A percentile compares a stretch with the other conserved stretches of the same genome.
These are phyloP conservation scores for Myioborus miniatus DNA, from an alignment of 2,797 vertebrate species.

Conservation along the genomic window DNA sequence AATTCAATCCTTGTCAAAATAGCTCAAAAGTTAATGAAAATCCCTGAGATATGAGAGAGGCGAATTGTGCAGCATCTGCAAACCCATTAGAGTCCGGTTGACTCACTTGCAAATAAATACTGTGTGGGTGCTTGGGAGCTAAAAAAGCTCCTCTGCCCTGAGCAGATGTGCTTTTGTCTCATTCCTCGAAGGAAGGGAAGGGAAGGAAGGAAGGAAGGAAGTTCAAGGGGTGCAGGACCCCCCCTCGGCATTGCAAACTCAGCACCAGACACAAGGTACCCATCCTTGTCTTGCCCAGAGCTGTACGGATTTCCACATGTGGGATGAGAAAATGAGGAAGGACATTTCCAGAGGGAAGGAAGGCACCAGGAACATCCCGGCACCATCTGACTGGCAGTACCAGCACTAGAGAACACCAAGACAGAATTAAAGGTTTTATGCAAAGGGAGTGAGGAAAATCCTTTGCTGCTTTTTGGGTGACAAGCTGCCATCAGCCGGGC, in stretches of 20 bases:
- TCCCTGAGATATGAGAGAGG: conserved; percentile 1
- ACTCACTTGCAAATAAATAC: conserved; percentile 33
- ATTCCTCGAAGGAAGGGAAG: neutral
- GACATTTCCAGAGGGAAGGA: neutral
- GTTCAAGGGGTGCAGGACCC: fast-evolving
- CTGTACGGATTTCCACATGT: neutral
- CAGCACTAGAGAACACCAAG: neutral
- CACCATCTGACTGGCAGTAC: neutral
- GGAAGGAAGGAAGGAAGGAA: neutral
- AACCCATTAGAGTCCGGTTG: conserved; percentile 9
- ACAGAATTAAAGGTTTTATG: neutral
- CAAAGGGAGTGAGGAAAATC: neutral
- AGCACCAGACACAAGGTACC: neutral
- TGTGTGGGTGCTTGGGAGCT: neutral
- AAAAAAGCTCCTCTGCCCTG: neutral
- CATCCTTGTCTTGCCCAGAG: neutral
- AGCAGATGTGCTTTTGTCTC: neutral
- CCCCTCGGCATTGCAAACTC: fast-evolving
- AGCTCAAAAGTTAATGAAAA: conserved; percentile 56
- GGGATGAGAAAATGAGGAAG: neutral
- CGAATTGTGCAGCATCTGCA: conserved; percentile 14
- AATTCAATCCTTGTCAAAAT: conserved; percentile 46
- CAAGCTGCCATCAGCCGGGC: fast-evolving
- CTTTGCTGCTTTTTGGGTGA: neutral
- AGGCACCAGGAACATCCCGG: neutral